Evolutionary conservation across 2,888 invertebrate genomes (phyloP), one percentile per base, ranked within the genome.

Genomic region (Marronus borbonicus): DNA sequence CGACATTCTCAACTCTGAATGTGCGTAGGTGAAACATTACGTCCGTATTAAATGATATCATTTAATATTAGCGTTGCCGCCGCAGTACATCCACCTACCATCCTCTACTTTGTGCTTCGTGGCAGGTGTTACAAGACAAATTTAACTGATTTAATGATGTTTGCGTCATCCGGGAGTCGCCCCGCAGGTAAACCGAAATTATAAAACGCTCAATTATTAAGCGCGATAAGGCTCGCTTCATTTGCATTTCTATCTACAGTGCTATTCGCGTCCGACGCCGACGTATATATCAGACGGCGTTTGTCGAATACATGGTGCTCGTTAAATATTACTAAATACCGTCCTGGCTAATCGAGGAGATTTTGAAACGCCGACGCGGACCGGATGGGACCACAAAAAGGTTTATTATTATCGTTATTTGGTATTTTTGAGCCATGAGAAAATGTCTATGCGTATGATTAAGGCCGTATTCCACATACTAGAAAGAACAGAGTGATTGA

Each of bases 91-190:
- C 14, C 14, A 28, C 31, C 14, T 62, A 28, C 62, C 28, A 14
- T 31, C 24, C 28, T 62, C 3, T 31, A 10, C 65, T 50, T 24
- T n/a, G 64, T 76, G 76, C 69, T 78, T 76, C 69, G 68, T 49
- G 74, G 74, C 78, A 78, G 75, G 76, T 78, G 78, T 76, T 78
- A 49, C 78, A 78, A 78, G 76, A 78, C 76, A 76, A 78, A 78
- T 69, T 78, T 64, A 76, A 64, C 69, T 60, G 78, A 60, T 69
- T 75, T 78, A 76, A 78, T 78, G 69, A 79, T 77, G 76, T 79
- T 79, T 79, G 66, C 79, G 60, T 77, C 77, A 74, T 79, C 77
- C 75, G 74, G 58, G 31, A 39, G 64, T 66, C 55, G 39, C 74
- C 14, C 65, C 39, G 64, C 58, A 24, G 60, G 72, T 68, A 68